Conservation (phyloP, 2,113 vertebrate genomes). For the Heterocephalus glaber region DNA sequence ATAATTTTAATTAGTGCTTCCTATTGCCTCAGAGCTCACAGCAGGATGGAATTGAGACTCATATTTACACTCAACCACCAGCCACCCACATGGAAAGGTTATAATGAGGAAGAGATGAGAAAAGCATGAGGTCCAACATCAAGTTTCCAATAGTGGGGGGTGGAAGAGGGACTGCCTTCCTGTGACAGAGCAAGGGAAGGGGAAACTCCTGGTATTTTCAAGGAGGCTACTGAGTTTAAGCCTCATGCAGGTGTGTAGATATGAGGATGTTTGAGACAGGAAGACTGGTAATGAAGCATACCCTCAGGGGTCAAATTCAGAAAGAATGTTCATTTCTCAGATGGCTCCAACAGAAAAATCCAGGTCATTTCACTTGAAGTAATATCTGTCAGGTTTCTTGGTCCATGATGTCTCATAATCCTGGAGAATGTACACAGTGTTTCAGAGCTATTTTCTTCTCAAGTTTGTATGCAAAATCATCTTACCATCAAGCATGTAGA, state of each 20-base stretch:
- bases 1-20: slow-evolving; percentile 14
- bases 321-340: background rate
- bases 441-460: background rate
- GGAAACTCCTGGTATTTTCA: background rate
- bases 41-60: slow-evolving; percentile 1
- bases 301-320: background rate
- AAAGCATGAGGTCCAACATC: background rate
- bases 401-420: background rate
- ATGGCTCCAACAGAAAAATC: background rate
- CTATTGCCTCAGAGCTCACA: background rate
- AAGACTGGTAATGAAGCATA: background rate
- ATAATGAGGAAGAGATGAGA: background rate
- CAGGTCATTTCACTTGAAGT: background rate
- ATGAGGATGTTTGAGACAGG: background rate
- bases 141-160: background rate
- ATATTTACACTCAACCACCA: slow-evolving; percentile 23
- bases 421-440: background rate
- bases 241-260: background rate
- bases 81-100: slow-evolving; percentile 13
- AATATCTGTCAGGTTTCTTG: background rate
- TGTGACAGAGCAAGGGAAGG: background rate
- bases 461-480: background rate
- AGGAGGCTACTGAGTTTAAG: background rate
- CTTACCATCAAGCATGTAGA: background rate
- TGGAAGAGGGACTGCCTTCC: background rate